A percentile compares a stretch with the other conserved stretches of the same genome.
Conservation (phyloP, 2,888 invertebrate genomes). For the Phortica okadai region DNA sequence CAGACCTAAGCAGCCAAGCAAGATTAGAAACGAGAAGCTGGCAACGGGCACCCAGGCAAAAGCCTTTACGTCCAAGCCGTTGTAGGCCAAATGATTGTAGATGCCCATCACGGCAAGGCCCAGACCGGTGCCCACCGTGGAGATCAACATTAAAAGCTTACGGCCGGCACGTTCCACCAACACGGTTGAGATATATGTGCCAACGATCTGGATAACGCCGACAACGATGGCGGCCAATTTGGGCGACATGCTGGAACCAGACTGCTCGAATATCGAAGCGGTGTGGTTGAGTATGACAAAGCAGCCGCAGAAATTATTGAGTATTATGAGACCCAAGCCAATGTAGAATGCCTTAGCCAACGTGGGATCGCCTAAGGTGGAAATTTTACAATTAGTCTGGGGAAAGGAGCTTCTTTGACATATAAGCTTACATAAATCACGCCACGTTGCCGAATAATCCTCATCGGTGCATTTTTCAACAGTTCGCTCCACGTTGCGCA, state of each 20-base stretch:
- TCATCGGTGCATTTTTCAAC: constrained; percentile 34
- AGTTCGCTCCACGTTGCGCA: constrained; percentile 55
- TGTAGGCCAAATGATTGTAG: constrained; percentile 60
- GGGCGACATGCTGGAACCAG: constrained; percentile 72
- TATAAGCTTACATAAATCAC: not conserved
- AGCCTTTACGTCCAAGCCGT: constrained; percentile 55
- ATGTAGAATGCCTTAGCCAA: constrained; percentile 70
- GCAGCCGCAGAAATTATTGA: constrained; percentile 73
- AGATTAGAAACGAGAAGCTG: constrained; percentile 73
- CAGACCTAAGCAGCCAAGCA: constrained; percentile 71
- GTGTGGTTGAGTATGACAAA: constrained; percentile 75
- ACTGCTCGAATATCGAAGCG: constrained; percentile 71
- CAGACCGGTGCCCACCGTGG: constrained; percentile 69
- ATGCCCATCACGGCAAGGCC: constrained; percentile 67
- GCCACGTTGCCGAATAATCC: constrained; percentile 54
- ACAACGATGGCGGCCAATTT: constrained; percentile 72
- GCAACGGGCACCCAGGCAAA: constrained; percentile 73
- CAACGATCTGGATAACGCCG: constrained; percentile 73
- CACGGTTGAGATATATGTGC: constrained; percentile 71
- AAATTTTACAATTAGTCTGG: not conserved
- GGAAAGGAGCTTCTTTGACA: constrained; percentile 54
- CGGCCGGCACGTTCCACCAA: constrained; percentile 74
- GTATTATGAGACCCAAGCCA: constrained; percentile 65
- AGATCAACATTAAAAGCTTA: constrained; percentile 64
- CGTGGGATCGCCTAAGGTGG: constrained; percentile 58